These are phyloP conservation scores for Rhinogobius similis DNA, from an alignment of 2,113 vertebrate species.

Conservation along the genomic window DNA sequence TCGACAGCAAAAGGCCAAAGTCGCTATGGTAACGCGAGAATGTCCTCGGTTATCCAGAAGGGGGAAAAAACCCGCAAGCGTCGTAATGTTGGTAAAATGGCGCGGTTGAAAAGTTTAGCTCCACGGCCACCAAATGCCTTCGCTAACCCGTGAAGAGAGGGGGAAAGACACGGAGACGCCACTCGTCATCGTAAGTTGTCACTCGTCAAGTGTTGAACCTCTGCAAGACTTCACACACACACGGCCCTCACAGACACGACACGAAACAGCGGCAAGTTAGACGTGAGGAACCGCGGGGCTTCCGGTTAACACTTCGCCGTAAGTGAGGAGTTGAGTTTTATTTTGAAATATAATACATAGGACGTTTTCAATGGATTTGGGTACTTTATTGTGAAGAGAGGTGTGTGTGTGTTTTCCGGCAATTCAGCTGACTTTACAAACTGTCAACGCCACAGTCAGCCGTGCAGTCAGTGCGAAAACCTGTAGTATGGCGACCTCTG, in stretches of 20 bases:
- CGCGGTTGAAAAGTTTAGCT: slow-evolving; percentile 9
- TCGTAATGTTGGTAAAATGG: background rate
- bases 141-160: background rate
- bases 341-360: background rate
- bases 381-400: background rate
- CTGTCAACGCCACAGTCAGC: background rate
- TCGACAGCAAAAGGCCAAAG: slow-evolving; percentile 52
- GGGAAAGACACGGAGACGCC: slow-evolving; percentile 9
- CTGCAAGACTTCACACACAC: slow-evolving; percentile 55
- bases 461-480: too few species aligned
- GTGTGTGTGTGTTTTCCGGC: background rate
- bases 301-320: slow-evolving; percentile 27
- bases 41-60: slow-evolving; percentile 55
- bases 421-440: background rate
- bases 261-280: background rate
- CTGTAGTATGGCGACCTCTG: background rate
- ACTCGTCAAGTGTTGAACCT: slow-evolving; percentile 53
- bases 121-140: slow-evolving; percentile 2
- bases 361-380: background rate
- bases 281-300: accelerated
- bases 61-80: background rate
- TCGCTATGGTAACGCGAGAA: slow-evolving; percentile 57
- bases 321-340: slow-evolving; percentile 28
- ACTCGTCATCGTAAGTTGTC: slow-evolving; percentile 48
- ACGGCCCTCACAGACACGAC: slow-evolving; percentile 33